A percentile compares a stretch with the other conserved stretches of the same genome.
Conservation (phyloP, 2,888 invertebrate species). For the Dicycla oo region DNA sequence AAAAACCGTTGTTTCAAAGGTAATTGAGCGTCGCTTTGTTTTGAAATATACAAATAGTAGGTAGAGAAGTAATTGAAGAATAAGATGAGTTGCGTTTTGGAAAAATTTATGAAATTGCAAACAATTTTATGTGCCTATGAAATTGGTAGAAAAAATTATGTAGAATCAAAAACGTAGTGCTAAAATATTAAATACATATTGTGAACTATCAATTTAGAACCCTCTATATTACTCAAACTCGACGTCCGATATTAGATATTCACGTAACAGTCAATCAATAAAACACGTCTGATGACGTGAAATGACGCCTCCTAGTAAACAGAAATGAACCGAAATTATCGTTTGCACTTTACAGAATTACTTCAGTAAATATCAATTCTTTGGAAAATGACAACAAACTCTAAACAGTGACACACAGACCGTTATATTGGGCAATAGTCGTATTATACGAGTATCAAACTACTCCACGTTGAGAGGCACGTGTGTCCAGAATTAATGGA, state of each 20-base stretch:
- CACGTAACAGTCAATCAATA: constrained; percentile 13
- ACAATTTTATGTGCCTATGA: not conserved
- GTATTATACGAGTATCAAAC: constrained; percentile 21
- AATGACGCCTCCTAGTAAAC: constrained; percentile 18
- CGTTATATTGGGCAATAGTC: constrained; percentile 40
- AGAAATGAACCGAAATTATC: constrained; percentile 30
- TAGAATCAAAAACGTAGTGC: not conserved
- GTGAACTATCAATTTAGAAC: not conserved
- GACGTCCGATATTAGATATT: not conserved
- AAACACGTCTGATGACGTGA: constrained; percentile 22
- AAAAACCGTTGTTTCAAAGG: constrained; percentile 24
- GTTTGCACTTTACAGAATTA: constrained; percentile 34
- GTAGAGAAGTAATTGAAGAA: not conserved
- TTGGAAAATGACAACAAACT: constrained; percentile 31
- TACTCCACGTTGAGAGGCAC: constrained; percentile 41
- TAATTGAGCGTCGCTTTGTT: constrained; percentile 43
- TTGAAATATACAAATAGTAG: constrained; percentile 15
- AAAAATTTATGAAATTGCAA: not conserved
- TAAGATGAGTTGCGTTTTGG: not conserved
- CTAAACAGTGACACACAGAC: constrained; percentile 34
- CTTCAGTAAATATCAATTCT: constrained; percentile 29
- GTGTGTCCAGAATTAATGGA: constrained; percentile 34
- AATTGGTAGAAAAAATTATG: not conserved
- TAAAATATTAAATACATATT: not conserved
- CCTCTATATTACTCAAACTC: not conserved